Conservation (phyloP, 2,113 vertebrate species). For the Clinocottus analis region DNA sequence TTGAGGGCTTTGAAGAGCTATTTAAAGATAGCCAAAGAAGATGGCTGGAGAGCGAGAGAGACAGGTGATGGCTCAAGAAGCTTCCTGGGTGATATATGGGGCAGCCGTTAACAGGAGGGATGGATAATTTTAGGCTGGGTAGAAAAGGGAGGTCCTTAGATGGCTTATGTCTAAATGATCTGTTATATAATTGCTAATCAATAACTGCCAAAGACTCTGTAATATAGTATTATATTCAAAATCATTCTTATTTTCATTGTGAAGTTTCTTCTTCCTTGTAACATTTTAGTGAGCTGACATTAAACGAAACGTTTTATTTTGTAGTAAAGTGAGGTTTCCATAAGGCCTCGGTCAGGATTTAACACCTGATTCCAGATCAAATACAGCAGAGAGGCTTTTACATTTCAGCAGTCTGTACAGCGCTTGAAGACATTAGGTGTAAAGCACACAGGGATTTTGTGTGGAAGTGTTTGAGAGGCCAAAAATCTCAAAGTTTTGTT, state of each 20-base stretch:
- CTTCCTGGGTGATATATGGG: conserved; percentile 80
- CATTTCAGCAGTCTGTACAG: background rate
- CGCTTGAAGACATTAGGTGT: background rate
- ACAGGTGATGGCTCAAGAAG: conserved; percentile 83
- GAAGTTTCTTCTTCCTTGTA: background rate
- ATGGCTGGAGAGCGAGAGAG: conserved; percentile 77
- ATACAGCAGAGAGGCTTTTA: background rate
- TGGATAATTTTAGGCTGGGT: conserved; percentile 73
- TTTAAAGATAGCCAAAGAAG: conserved; percentile 81
- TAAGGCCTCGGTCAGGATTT: background rate
- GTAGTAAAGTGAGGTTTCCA: background rate
- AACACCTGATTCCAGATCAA: background rate
- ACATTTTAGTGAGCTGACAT: conserved; percentile 3
- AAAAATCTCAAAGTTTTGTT: background rate
- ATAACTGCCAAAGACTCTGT: conserved; percentile 38
- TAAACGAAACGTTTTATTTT: background rate
- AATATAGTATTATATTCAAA: background rate
- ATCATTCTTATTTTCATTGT: conserved; percentile 8
- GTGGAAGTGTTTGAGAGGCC: background rate
- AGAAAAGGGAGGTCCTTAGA: conserved; percentile 63
- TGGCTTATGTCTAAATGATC: conserved; percentile 43
- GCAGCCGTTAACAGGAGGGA: conserved; percentile 56
- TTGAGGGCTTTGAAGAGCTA: conserved; percentile 77
- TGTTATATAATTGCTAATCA: conserved; percentile 54
- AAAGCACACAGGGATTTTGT: background rate